A percentile compares a stretch with the other conserved stretches of the same genome.
Evolutionary conservation across 2,113 vertebrate species (phyloP).

Genomic region (Hypocryptadius cinnamomeus): DNA sequence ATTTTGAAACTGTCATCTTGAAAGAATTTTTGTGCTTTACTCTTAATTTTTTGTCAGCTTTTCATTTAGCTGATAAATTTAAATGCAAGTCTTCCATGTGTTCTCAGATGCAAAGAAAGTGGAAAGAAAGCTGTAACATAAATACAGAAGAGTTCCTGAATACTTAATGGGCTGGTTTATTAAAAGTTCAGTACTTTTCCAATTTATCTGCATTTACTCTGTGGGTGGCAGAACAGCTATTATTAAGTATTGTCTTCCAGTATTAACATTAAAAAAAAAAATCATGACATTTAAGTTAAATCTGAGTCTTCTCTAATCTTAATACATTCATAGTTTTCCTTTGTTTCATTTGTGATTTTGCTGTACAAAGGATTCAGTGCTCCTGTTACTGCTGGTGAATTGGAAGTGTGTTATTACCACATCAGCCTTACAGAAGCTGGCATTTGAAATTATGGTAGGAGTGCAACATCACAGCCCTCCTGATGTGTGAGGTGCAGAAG

Average conservation of each 20-base stretch:
- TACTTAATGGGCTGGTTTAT: background rate
- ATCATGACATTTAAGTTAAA: conserved; percentile 44
- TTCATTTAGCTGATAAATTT: background rate
- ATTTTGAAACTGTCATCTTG: background rate
- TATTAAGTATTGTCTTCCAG: background rate
- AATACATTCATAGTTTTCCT: conserved; percentile 15
- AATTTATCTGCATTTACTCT: background rate
- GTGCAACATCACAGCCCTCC: conserved; percentile 19
- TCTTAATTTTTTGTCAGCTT: background rate
- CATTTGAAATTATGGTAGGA: conserved; percentile 23
- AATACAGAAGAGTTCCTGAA: background rate
- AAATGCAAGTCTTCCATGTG: background rate
- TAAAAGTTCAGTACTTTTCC: background rate
- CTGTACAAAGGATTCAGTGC: background rate
- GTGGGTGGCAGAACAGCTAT: background rate
- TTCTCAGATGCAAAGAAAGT: background rate
- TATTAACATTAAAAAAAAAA: conserved; percentile 5
- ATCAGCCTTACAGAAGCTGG: conserved; percentile 33
- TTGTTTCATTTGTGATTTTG: conserved; percentile 45
- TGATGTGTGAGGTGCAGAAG: conserved; percentile 16
- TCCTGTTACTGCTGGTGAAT: conserved; percentile 21
- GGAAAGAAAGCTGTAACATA: background rate
- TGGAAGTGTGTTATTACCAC: conserved; percentile 64
- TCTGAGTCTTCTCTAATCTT: conserved; percentile 29
- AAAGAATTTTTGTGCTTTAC: background rate